Evolutionary conservation across 2,888 invertebrate species (phyloP), one percentile per base, ranked within the genome.

Genomic region (Eupithecia pulchellata): DNA sequence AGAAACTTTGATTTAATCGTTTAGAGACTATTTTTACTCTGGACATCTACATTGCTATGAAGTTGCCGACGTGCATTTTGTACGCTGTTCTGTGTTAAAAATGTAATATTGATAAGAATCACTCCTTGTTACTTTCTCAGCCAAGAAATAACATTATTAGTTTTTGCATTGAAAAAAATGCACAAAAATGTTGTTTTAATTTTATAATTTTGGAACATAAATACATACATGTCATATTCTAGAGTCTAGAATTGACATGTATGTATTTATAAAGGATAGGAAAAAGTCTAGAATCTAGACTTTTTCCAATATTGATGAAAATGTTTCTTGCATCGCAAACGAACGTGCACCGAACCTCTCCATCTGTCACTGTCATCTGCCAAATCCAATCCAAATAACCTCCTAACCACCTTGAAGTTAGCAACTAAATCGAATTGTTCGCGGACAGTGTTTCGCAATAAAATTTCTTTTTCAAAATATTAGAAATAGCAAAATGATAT

Each of bases 371-470:
- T 68, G 69, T 74, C 69, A 72, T 25, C 55, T 69, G 69, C 69
- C 68, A 72, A 69, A 42, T 42, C 32, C 47, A 75, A 74, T 58
- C 62, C n/a, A n/a, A 76, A 61, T 60, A 55, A 14, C 36, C 14
- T 34, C 60, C 13, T 25, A 61, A 11, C 32, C 32, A 34, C 60
- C 61, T 61, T 69, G 86, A 87, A 86, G 82, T 79, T 84, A 79
- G 36, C 77, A 69, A 77, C 79, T 81, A 79, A 78, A 70, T 71
- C 64, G 79, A 77, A 30, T 83, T 86, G 85, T 89, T 92, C 87
- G 90, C 88, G 90, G 78, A 89, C 89, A 89, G 91, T 87, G 91
- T 83, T 91, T 91, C 87, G 90, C 90, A 89, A 88, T 88, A 89
- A 77, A 75, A 78, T 77, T 61, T 25, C 4, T 34, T 6, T 32